Conservation (phyloP, 1,140 invertebrate genomes). For the Chionoecetes opilio region DNA sequence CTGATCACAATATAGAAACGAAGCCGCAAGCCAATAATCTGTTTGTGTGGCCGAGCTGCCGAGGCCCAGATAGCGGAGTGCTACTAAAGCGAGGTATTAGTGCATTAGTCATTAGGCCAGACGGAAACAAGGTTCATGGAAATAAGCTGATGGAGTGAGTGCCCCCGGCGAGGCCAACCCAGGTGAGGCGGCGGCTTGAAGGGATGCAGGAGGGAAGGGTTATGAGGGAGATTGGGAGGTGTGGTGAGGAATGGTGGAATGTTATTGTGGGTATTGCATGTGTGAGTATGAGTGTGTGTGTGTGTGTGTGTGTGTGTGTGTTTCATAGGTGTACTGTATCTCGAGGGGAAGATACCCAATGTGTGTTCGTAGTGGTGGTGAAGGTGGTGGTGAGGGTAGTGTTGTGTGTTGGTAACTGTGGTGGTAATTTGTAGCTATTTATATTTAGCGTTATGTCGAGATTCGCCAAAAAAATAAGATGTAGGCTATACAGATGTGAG, state of each 20-base stretch:
- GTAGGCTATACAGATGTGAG: too few relatives aligned
- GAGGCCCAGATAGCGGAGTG: neutral
- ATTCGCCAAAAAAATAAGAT: too few relatives aligned
- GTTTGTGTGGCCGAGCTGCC: neutral
- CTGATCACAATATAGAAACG: constrained; percentile 30
- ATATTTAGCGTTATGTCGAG: too few relatives aligned
- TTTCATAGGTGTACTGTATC: too few relatives aligned
- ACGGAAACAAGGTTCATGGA: constrained; percentile 8
- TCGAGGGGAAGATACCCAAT: too few relatives aligned
- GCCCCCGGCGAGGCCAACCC: neutral
- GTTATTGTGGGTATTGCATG: neutral
- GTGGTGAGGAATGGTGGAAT: constrained; percentile 20
- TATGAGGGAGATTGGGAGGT: neutral
- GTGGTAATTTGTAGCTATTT: neutral
- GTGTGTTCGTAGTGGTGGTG: neutral
- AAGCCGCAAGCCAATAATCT: constrained; percentile 28
- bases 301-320: constrained; percentile 24
- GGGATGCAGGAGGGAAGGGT: neutral
- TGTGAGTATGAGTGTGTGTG: constrained; percentile 16
- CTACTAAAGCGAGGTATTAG: neutral
- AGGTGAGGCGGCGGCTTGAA: neutral
- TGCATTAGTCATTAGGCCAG: constrained; percentile 1
- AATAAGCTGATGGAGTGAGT: constrained; percentile 28
- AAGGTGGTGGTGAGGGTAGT: neutral
- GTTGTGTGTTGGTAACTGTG: too few relatives aligned